Evolutionary conservation across 2,888 invertebrate genomes (phyloP).

Genomic region (Caenorhabditis sp.): DNA sequence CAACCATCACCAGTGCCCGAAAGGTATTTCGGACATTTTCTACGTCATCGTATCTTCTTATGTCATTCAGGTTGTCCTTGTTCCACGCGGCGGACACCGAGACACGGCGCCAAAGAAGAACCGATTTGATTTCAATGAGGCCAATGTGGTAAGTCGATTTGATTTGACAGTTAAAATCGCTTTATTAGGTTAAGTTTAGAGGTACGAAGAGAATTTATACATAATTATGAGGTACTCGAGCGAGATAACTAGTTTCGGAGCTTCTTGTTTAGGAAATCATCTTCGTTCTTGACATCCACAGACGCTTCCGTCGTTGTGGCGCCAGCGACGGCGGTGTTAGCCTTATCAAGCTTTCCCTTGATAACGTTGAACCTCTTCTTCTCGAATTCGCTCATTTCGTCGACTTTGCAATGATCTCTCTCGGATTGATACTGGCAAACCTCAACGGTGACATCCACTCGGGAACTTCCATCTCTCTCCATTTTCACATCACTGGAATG

Average conservation of each 20-base stretch:
- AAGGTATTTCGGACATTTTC: conserved; percentile 60
- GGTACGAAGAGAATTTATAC: conserved; percentile 45
- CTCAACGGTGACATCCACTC: conserved; percentile 72
- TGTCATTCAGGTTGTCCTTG: conserved; percentile 60
- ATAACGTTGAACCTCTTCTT: conserved; percentile 66
- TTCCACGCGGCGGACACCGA: conserved; percentile 47
- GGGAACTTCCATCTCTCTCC: conserved; percentile 72
- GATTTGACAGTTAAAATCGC: background rate
- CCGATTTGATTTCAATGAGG: conserved; percentile 70
- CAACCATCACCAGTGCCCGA: conserved; percentile 77
- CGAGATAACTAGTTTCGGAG: conserved; percentile 44
- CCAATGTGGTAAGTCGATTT: conserved; percentile 42
- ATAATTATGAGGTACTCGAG: conserved; percentile 52
- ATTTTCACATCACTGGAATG: conserved; percentile 68
- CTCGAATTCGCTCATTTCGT: conserved; percentile 71
- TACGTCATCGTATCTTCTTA: background rate
- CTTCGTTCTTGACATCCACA: conserved; percentile 46
- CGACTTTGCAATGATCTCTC: conserved; percentile 70
- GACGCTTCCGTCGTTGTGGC: conserved; percentile 48
- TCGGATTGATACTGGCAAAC: conserved; percentile 75
- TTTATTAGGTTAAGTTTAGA: conserved; percentile 35
- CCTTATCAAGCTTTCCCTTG: conserved; percentile 69
- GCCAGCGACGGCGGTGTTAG: background rate
- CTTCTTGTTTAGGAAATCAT: conserved; percentile 60
- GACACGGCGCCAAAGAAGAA: conserved; percentile 45